Base-by-base conservation (phyloP, 2,113 vertebrate genomes). In the Sinocyclocheilus rhinocerous region DNA sequence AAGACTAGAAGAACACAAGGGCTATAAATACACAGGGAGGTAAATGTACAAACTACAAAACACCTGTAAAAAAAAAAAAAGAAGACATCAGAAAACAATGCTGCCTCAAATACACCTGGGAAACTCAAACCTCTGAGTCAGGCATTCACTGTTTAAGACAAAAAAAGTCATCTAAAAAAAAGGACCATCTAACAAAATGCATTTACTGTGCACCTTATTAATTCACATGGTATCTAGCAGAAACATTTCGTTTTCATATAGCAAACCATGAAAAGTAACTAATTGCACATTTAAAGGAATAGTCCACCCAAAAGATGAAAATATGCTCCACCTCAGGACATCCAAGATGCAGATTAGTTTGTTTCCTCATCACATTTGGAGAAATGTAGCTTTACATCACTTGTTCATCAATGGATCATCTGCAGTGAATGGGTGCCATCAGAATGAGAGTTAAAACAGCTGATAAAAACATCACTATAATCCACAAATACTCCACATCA, bases 1-100 rank as follows among this genome's bases (percentile, higher is more conserved):
- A 72, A n/a, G 69, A 72, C 36, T 42, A 72, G 69, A 72, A 12
- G 69, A 72, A 42, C 18, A 42, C 69, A 42, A 72, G 33, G 69
- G 18, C 10, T 72, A 12, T 72, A 12, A 72, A 72, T 72, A 22
- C 18, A 42, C 36, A 2, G 69, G 69, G 9, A 5, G 39, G 10
- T 22, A 42, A 72, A 42, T 42, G 1, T 13, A 42, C 20, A 72
- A 72, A 70, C 29, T 67, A 16, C 52, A 67, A 16, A 16, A 36
- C 67, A 36, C 67, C 67, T 70, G 67, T 29, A 70, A 70, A 36
- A 4, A 39, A 36, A 4, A 39, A 72, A n/a, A 15, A 36, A 16
- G 65, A 36, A 69, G 65, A 18, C 1, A 33, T 33, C 26, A 36
- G 65, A 16, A 18, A 69, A 69, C 29, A 69, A 18, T 36, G 36